Evolutionary conservation across 2,797 vertebrate genomes (phyloP).

Genomic region (Percopsis omiscomaycus): DNA sequence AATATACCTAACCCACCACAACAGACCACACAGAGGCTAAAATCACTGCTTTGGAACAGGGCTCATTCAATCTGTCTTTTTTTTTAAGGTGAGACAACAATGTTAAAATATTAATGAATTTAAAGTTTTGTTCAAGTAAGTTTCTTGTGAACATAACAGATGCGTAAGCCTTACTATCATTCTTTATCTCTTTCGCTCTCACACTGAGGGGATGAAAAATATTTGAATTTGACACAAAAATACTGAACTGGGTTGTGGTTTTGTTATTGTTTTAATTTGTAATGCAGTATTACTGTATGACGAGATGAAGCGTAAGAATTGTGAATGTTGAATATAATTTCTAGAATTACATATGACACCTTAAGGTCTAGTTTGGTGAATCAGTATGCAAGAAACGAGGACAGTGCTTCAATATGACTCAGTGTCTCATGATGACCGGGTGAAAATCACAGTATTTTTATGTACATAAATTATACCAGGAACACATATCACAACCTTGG

Average conservation of each 20-base stretch:
- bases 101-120: constrained; percentile 15
- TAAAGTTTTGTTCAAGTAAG: neutral
- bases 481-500: constrained; percentile 54
- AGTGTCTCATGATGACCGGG: constrained; percentile 36
- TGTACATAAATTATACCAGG: constrained; percentile 64
- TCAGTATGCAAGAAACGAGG: constrained; percentile 46
- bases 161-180: constrained; percentile 30
- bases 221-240: constrained; percentile 1
- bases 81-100: constrained; percentile 9
- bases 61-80: constrained; percentile 7
- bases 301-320: constrained; percentile 18
- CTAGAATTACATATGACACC: constrained; percentile 14
- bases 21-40: constrained; percentile 15
- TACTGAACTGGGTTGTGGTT: constrained; percentile 11
- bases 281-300: constrained; percentile 5
- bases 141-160: constrained; percentile 19
- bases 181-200: constrained; percentile 13
- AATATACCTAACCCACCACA: constrained; percentile 18
- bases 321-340: constrained; percentile 45
- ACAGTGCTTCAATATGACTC: constrained; percentile 39
- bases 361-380: constrained; percentile 29
- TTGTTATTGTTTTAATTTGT: constrained; percentile 7
- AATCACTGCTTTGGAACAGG: constrained; percentile 12
- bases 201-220: constrained; percentile 25
- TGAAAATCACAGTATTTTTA: constrained; percentile 57